Conservation (phyloP, 2,113 vertebrate species). For the Platysternon megacephalum region DNA sequence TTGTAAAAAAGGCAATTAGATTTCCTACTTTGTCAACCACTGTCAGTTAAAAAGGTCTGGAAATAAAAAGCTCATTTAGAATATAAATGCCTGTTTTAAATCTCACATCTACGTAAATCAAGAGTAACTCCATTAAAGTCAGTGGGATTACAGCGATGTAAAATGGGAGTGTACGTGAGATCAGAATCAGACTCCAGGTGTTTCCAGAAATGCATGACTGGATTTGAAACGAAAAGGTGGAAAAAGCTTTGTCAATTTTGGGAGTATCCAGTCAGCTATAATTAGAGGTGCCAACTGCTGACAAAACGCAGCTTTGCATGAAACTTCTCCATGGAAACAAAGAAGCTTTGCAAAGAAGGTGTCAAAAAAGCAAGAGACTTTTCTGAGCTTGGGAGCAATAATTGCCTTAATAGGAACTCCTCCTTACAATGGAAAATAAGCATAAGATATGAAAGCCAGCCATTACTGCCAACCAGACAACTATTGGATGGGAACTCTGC, state of each 20-base stretch:
- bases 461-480: not conserved
- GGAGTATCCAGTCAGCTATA: slow-evolving; percentile 47
- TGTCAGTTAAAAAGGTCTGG: not conserved
- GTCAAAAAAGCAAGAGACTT: slow-evolving; percentile 15
- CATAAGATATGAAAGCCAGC: not conserved
- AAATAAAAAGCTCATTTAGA: not conserved
- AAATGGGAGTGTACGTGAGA: not conserved
- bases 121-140: not conserved
- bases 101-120: not conserved
- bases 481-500: not conserved
- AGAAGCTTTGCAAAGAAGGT: slow-evolving; percentile 9
- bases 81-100: not conserved
- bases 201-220: slow-evolving; percentile 33
- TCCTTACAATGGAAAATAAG: slow-evolving; percentile 20
- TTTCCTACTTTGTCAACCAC: not conserved
- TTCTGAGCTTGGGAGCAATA: slow-evolving; percentile 26
- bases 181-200: not conserved
- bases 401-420: slow-evolving; percentile 29
- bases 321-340: slow-evolving; percentile 63
- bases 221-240: slow-evolving; percentile 33
- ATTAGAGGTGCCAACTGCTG: slow-evolving; percentile 33
- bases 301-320: slow-evolving; percentile 24
- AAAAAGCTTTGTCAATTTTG: slow-evolving; percentile 54
- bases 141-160: not conserved
- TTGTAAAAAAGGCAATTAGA: not conserved